Conservation (phyloP, 1,140 invertebrate species). For the Cylas formicarius region DNA sequence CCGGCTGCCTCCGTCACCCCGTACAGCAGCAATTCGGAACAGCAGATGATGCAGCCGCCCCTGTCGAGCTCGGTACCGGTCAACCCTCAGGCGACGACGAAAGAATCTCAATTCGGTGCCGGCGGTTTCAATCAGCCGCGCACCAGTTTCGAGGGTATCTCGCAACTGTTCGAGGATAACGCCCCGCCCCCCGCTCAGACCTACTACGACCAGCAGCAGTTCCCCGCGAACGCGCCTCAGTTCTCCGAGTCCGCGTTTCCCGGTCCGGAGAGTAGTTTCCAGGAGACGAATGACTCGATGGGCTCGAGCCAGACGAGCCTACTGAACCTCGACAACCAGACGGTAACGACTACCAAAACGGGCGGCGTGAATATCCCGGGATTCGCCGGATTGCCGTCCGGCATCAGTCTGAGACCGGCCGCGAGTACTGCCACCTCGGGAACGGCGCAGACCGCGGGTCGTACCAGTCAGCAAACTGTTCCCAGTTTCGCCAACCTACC, state of each 20-base stretch:
- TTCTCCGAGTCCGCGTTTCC: constrained; percentile 14
- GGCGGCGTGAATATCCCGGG: too few relatives aligned
- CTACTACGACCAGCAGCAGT: constrained; percentile 15
- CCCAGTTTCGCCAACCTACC: constrained; percentile 18
- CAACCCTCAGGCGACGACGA: constrained; percentile 4
- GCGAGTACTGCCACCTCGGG: too few relatives aligned
- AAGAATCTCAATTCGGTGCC: constrained; percentile 7
- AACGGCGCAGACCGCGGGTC: too few relatives aligned
- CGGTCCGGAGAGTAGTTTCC: constrained; percentile 7
- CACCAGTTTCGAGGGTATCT: constrained; percentile 20
- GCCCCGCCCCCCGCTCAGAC: constrained; percentile 14
- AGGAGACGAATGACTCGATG: not conserved
- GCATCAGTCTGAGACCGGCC: too few relatives aligned
- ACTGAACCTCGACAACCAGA: constrained; percentile 25
- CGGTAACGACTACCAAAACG: constrained; percentile 12
- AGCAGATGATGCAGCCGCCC: constrained; percentile 19
- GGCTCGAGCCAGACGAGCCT: constrained; percentile 16
- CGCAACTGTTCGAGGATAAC: constrained; percentile 22
- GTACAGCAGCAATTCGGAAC: constrained; percentile 38
- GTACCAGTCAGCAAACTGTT: too few relatives aligned
- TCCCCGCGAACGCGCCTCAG: constrained; percentile 24
- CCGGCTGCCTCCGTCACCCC: constrained; percentile 62
- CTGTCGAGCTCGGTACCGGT: constrained; percentile 4
- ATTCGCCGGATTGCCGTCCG: too few relatives aligned
- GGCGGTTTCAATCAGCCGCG: constrained; percentile 16